Percentiles rank a stretch among this genome's conserved stretches.
Conservation (phyloP, 2,797 vertebrate species). For the Bradypodion pumilum region DNA sequence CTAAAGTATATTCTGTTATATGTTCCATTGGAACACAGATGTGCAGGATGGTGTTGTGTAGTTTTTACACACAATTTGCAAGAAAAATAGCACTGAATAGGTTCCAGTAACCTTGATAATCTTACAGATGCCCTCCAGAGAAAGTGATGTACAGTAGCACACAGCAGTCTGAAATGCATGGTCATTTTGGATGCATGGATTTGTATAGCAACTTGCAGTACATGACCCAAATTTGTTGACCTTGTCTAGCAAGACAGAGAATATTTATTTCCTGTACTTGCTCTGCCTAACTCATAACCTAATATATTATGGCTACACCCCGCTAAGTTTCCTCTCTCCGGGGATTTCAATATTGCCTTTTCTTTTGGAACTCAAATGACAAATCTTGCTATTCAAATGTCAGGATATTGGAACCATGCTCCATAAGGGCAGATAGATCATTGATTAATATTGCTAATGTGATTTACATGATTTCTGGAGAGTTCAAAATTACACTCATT, state of each 20-base stretch:
- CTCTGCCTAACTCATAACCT: conserved; percentile 24
- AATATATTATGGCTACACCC: conserved; percentile 28
- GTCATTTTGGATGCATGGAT: accelerated
- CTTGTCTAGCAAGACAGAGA: neutral
- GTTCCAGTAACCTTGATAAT: conserved; percentile 9
- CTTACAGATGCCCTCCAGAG: conserved; percentile 5
- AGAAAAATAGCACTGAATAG: neutral
- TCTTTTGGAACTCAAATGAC: conserved; percentile 57
- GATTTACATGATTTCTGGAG: conserved; percentile 68
- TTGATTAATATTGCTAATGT: conserved; percentile 73
- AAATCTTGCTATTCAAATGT: conserved; percentile 58
- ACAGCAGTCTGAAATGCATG: conserved; percentile 8
- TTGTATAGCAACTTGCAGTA: neutral
- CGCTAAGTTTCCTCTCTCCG: conserved; percentile 39
- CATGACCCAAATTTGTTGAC: neutral
- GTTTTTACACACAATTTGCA: neutral
- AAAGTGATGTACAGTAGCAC: neutral
- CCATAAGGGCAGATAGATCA: conserved; percentile 68
- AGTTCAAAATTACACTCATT: conserved; percentile 67
- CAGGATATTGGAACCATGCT: conserved; percentile 60
- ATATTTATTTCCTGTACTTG: conserved; percentile 4
- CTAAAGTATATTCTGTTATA: neutral
- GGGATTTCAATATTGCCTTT: conserved; percentile 36
- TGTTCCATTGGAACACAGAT: neutral
- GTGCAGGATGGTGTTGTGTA: neutral